Conservation (phyloP, 2,797 vertebrate species). For the Pagetopsis macropterus region DNA sequence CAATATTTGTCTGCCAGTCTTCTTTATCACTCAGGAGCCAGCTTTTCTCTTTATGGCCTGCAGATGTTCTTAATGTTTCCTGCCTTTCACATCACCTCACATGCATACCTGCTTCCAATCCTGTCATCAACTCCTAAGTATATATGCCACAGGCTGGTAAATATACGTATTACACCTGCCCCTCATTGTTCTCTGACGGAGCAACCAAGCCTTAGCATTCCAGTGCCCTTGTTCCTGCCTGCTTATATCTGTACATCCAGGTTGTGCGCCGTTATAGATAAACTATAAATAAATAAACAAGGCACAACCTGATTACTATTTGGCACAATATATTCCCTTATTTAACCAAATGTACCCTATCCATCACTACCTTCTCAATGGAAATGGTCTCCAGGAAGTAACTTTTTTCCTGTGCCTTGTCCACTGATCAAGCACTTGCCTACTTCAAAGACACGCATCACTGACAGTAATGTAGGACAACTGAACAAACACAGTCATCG, state of each 20-base stretch:
- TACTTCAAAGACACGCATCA: constrained; percentile 62
- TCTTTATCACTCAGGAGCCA: not conserved
- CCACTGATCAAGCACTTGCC: constrained; percentile 10
- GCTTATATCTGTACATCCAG: not conserved
- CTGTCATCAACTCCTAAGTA: constrained; percentile 14
- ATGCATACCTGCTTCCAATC: constrained; percentile 8
- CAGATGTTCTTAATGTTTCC: not conserved
- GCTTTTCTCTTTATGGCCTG: not conserved
- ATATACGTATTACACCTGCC: constrained; percentile 1
- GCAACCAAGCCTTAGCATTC: not conserved
- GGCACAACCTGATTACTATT: constrained; percentile 1
- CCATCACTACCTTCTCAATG: constrained; percentile 15
- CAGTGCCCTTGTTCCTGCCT: not conserved
- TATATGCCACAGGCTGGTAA: not conserved
- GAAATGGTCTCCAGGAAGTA: constrained; percentile 33
- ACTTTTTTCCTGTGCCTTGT: constrained; percentile 31
- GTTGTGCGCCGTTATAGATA: not conserved
- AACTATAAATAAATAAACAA: not conserved
- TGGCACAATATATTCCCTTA: not conserved
- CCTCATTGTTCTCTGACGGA: not conserved
- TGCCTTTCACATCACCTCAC: not conserved
- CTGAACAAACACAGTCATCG: constrained; percentile 88
- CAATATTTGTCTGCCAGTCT: not conserved
- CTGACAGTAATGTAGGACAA: constrained; percentile 88
- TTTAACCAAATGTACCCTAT: constrained; percentile 20